A percentile compares a stretch with the other conserved stretches of the same genome.
Evolutionary conservation across 2,113 vertebrate genomes (phyloP).

Genomic region (Mungos mungo): DNA sequence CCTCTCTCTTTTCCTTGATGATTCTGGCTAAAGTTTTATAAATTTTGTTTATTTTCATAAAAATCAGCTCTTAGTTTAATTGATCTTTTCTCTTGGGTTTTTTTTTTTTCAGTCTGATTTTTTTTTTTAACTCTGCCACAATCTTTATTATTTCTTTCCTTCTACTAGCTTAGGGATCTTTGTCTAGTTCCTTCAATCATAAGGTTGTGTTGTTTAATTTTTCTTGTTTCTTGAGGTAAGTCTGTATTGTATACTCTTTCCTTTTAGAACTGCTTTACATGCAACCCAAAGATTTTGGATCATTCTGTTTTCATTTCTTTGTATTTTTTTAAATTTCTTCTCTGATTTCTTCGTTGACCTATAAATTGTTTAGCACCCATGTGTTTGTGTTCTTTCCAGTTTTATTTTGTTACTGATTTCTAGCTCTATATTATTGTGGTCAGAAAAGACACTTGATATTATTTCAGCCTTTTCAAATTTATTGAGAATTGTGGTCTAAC

Average conservation of each 20-base stretch:
- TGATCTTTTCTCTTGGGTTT: neutral
- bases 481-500: no score
- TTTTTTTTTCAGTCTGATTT: no score
- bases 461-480: no score
- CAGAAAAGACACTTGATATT: no score
- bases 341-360: neutral
- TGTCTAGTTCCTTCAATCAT: no score
- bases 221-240: no score
- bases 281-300: no score
- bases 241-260: no score
- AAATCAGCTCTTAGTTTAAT: neutral
- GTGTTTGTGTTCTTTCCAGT: neutral
- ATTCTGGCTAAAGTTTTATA: neutral
- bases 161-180: neutral
- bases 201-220: no score
- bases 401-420: neutral
- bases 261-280: neutral
- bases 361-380: neutral
- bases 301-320: no score
- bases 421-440: no score
- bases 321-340: neutral
- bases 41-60: neutral
- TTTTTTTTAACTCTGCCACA: no score
- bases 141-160: neutral
- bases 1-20: neutral